Evolutionary conservation across 2,888 invertebrate species (phyloP).

Genomic region (Oligia strigilis): DNA sequence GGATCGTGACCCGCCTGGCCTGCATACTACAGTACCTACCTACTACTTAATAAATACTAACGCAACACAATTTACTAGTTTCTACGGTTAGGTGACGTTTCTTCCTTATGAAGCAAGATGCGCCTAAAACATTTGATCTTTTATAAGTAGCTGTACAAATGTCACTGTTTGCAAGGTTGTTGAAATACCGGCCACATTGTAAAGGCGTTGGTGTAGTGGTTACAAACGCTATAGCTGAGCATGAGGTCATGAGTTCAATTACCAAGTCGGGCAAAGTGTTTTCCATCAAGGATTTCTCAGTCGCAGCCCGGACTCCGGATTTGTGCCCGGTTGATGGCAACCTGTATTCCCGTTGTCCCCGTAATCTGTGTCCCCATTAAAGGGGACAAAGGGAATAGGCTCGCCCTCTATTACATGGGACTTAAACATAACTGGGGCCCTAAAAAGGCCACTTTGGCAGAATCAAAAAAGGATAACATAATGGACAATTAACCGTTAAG

Average conservation of each 20-base stretch:
- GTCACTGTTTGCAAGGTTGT: not conserved
- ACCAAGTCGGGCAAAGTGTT: not conserved
- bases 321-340: not conserved
- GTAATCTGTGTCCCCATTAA: too few species aligned
- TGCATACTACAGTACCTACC: conserved; percentile 48
- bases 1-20: conserved; percentile 65
- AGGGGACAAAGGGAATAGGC: too few species aligned
- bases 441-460: too few species aligned
- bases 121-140: conserved; percentile 7
- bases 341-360: too few species aligned
- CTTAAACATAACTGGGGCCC: not conserved
- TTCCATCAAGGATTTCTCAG: not conserved
- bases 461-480: too few species aligned
- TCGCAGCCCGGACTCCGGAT: not conserved
- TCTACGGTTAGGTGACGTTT: conserved; percentile 17
- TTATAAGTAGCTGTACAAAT: not conserved
- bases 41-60: conserved; percentile 38
- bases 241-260: not conserved
- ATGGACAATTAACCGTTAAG: too few species aligned
- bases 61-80: conserved; percentile 40
- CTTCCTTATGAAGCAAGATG: conserved; percentile 48
- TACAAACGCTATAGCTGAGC: not conserved
- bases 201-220: not conserved
- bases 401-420: not conserved
- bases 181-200: not conserved